Conservation (phyloP, 2,113 vertebrate genomes). For the Oreotragus oreotragus region DNA sequence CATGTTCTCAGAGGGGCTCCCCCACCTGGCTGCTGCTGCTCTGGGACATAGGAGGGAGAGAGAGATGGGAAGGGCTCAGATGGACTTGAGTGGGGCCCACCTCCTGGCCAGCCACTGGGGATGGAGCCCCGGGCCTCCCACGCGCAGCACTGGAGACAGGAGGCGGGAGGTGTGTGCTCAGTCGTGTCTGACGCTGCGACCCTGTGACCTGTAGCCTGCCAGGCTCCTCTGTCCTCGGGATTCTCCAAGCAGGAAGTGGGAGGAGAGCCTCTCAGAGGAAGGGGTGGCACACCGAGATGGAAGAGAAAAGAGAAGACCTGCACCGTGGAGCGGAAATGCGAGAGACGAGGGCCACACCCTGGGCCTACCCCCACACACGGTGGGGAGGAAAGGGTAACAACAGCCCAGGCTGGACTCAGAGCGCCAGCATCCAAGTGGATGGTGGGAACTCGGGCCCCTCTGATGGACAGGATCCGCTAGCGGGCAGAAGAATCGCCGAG, state of each 20-base stretch:
- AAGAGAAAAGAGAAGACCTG: rapidly evolving
- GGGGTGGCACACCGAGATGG: no score
- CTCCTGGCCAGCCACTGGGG: neutral
- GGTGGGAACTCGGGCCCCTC: neutral
- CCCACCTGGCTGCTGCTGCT: neutral
- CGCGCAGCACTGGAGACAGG: neutral
- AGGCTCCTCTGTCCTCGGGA: neutral
- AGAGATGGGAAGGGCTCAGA: neutral
- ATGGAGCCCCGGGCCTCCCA: neutral
- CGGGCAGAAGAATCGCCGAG: rapidly evolving
- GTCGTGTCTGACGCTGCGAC: neutral
- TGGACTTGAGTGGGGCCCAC: neutral
- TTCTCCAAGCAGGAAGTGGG: neutral
- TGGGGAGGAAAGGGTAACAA: neutral
- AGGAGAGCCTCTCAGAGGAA: neutral
- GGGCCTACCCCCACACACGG: no score
- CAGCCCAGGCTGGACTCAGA: neutral
- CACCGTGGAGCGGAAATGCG: neutral
- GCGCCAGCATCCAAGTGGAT: rapidly evolving
- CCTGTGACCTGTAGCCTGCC: neutral
- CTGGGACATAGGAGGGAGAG: neutral
- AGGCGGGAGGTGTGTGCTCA: neutral
- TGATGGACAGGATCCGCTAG: neutral
- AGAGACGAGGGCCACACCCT: neutral
- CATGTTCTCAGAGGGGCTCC: neutral